Base-by-base conservation (phyloP, 2,113 vertebrate genomes). In the Melanotaenia duboulayi region DNA sequence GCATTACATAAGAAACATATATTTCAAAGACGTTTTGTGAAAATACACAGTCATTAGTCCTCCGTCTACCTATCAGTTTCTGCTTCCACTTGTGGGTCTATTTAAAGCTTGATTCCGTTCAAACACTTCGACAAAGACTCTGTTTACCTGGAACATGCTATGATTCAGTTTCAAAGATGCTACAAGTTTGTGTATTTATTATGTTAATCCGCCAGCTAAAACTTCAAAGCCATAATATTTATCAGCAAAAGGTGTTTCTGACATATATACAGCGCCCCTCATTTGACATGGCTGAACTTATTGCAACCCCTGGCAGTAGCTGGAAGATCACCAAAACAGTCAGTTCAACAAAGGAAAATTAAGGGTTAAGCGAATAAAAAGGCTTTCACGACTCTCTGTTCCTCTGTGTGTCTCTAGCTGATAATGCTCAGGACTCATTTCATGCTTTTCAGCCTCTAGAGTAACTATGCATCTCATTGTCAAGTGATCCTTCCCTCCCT, bases 381-480 rank as follows among this genome's bases (percentile, higher is more conserved):
- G 50, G 65, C 13, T 1, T 23, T 60, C 2, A 46, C 20, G 13
- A 55, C 19, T 58, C 66, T 71, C 24, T 54, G 46, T 50, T 52
- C 23, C 2, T 7, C 5, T 68, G 51, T 28, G 35, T 58, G 58
- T n/a, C 17, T 66, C 60, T 51, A 51, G 52, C 55, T 72, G 69
- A 65, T 58, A 66, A 68, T 60, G 44, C 76, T 24, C 77, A 35
- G 25, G 63, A 8, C 52, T 44, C 71, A 80, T 90, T 84, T 87
- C 76, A 76, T 71, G 81, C 71, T 70, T 76, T 71, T 82, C 76
- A 70, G 70, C 61, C 32, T 37, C 59, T 56, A 20, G 54, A 62
- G 28, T 77, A 61, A 54, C 71, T 44, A 9, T 54, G 40, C 59
- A 54, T 81, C 55, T 78, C 80, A 80, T 12, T 1, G 60, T 71